Conservation (phyloP, 2,888 invertebrate genomes). For the Allygus modestus region DNA sequence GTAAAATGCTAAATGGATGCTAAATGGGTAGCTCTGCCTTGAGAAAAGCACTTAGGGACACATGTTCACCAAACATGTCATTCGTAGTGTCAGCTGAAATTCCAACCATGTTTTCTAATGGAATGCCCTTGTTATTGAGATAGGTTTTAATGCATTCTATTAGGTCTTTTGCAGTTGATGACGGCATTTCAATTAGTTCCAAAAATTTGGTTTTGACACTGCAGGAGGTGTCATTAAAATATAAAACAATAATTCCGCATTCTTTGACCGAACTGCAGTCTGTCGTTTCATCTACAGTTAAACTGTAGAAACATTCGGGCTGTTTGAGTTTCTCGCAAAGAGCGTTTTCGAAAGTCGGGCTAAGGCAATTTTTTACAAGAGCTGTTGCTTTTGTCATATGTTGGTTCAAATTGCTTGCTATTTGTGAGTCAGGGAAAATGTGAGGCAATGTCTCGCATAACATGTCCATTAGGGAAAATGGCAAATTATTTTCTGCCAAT, state of each 20-base stretch:
- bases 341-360: neutral
- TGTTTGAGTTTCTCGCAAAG: neutral
- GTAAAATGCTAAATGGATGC: too few relatives aligned
- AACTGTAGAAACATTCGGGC: neutral
- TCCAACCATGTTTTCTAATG: slow-evolving; percentile 12
- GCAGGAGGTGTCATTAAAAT: too few relatives aligned
- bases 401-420: too few relatives aligned
- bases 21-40: neutral
- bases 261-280: neutral
- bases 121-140: neutral
- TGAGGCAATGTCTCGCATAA: too few relatives aligned
- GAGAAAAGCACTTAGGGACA: neutral
- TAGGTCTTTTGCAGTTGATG: slow-evolving; percentile 11
- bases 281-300: slow-evolving; percentile 29
- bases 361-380: neutral
- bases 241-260: too few relatives aligned
- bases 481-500: slow-evolving; percentile 33
- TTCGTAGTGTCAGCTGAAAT: slow-evolving; percentile 45
- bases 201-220: too few relatives aligned
- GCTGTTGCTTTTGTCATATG: neutral
- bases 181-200: neutral
- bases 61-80: slow-evolving; percentile 4
- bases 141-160: neutral
- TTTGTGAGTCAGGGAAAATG: too few relatives aligned
- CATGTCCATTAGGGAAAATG: neutral